phyloP scores from a whole-genome alignment of 2,797 vertebrate genomes.

The Falco novaeseelandiae region DNA sequence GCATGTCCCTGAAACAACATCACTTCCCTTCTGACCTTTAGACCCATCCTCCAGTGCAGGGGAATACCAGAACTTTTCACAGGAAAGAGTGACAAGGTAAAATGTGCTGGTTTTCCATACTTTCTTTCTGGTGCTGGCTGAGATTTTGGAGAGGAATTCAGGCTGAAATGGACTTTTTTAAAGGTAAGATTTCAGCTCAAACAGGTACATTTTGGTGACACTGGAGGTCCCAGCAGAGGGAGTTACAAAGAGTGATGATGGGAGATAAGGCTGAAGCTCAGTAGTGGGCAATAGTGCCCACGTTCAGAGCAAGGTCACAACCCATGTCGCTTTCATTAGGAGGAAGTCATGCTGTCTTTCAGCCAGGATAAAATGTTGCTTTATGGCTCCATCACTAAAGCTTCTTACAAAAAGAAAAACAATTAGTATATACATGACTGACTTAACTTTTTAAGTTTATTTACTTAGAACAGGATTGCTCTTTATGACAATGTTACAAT shows the following conservation, averaged over 20 bases:
- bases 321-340: background rate
- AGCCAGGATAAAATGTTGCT: background rate
- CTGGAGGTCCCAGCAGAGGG: background rate
- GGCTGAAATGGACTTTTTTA: background rate
- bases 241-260: background rate
- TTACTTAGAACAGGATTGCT: background rate
- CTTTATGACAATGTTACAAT: background rate
- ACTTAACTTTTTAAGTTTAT: background rate
- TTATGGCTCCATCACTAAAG: background rate
- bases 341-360: background rate
- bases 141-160: background rate
- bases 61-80: background rate
- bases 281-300: rapidly evolving
- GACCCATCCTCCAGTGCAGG: background rate
- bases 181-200: background rate
- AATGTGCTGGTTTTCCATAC: background rate
- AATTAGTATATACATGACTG: background rate
- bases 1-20: background rate
- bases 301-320: background rate
- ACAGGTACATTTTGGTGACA: background rate
- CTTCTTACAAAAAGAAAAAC: background rate
- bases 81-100: background rate
- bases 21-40: background rate
- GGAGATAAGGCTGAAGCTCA: background rate
- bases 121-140: background rate